phyloP scores from a whole-genome alignment of 2,888 invertebrate genomes.

The Cremastinae sp. region DNA sequence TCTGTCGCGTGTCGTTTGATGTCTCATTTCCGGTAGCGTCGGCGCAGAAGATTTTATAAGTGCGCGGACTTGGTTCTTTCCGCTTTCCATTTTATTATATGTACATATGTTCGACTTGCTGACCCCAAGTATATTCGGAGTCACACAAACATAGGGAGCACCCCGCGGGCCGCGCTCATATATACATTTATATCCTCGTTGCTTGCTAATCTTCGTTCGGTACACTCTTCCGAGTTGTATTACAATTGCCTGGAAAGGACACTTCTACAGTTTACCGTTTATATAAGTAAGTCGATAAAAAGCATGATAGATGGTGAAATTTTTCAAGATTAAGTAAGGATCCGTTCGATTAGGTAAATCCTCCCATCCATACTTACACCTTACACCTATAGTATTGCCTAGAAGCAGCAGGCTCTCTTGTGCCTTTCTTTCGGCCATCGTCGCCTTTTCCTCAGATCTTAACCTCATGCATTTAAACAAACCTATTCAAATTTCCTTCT shows the following conservation, averaged over 20 bases:
- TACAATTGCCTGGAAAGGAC: constrained; percentile 72
- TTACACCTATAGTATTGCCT: too few relatives aligned
- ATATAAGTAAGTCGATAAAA: constrained; percentile 72
- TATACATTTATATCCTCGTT: too few relatives aligned
- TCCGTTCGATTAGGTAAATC: neutral
- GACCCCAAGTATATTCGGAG: constrained; percentile 67
- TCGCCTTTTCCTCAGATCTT: constrained; percentile 71
- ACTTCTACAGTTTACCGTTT: constrained; percentile 76
- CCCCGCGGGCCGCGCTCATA: neutral
- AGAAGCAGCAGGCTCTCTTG: too few relatives aligned
- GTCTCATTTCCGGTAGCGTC: constrained; percentile 57
- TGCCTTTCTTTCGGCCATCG: constrained; percentile 70
- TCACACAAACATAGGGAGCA: constrained; percentile 56
- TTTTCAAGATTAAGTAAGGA: neutral
- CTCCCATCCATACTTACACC: too few relatives aligned
- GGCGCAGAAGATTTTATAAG: constrained; percentile 48
- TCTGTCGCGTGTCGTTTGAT: constrained; percentile 1
- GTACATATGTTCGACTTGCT: constrained; percentile 71
- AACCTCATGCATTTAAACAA: constrained; percentile 68
- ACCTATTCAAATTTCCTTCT: constrained; percentile 36
- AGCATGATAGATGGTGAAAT: constrained; percentile 30
- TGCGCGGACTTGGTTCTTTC: constrained; percentile 55
- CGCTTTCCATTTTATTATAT: constrained; percentile 65
- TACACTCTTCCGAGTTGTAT: constrained; percentile 63
- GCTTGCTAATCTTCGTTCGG: constrained; percentile 72